These are phyloP conservation scores for Charanyca ferruginea DNA, from an alignment of 2,888 invertebrate species.

Conservation along the genomic window DNA sequence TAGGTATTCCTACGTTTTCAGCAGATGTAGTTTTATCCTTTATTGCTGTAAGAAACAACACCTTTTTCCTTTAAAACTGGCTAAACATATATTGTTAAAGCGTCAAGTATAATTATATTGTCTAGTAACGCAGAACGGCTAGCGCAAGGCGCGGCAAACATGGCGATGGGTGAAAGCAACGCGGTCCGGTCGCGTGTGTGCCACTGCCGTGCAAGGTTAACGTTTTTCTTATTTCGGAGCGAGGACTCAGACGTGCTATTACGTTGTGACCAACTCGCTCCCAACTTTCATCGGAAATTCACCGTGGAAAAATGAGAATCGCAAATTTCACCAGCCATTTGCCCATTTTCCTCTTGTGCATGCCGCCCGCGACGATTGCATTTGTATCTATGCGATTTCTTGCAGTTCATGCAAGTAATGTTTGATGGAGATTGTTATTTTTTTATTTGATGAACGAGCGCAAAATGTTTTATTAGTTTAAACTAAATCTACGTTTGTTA, in stretches of 20 bases:
- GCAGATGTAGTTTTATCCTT: neutral
- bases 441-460: conserved; percentile 3
- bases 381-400: conserved; percentile 45
- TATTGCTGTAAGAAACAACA: neutral
- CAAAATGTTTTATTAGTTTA: neutral
- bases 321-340: conserved; percentile 71
- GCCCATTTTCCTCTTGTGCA: conserved; percentile 69
- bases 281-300: conserved; percentile 86
- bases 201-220: conserved; percentile 86
- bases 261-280: conserved; percentile 75
- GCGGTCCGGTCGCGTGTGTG: conserved; percentile 80
- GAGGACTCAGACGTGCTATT: conserved; percentile 81
- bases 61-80: neutral
- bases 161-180: conserved; percentile 86
- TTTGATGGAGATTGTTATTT: conserved; percentile 5
- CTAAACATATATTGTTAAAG: conserved; percentile 23
- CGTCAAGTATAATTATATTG: conserved; percentile 73
- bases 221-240: conserved; percentile 88
- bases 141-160: conserved; percentile 72
- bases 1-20: neutral
- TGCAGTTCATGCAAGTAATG: conserved; percentile 22
- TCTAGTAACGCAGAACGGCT: conserved; percentile 78
- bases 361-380: conserved; percentile 36
- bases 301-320: conserved; percentile 80
- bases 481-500: neutral